phyloP scores from a whole-genome alignment of 2,888 invertebrate species.

The Mycalesis mineus region DNA sequence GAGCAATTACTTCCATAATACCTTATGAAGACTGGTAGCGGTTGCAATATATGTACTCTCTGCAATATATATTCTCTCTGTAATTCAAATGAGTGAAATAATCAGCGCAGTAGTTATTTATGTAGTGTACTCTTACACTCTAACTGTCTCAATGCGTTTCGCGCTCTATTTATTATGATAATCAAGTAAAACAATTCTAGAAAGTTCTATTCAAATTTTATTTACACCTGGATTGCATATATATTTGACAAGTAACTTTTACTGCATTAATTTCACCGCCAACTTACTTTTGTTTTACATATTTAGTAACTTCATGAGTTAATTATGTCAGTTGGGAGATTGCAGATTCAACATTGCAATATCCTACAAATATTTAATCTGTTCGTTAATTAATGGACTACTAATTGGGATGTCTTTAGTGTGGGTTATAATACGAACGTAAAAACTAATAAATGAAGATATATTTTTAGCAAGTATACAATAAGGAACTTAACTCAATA shows the following conservation, averaged over 20 bases:
- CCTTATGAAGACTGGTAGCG: constrained; percentile 20
- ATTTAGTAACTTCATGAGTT: too few species aligned
- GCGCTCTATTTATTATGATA: constrained; percentile 7
- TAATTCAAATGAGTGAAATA: constrained; percentile 17
- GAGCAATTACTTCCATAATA: constrained; percentile 34
- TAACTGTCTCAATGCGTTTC: constrained; percentile 2
- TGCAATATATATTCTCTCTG: constrained; percentile 10
- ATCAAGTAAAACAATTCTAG: constrained; percentile 1
- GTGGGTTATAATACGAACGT: too few species aligned
- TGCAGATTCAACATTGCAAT: too few species aligned
- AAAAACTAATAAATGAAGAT: too few species aligned
- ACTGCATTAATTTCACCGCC: not conserved
- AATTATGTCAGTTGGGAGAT: too few species aligned
- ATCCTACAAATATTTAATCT: too few species aligned
- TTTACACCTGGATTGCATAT: not conserved
- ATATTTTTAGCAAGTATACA: too few species aligned
- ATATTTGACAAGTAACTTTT: not conserved
- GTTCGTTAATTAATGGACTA: too few species aligned
- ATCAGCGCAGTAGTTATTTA: constrained; percentile 12
- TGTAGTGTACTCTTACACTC: constrained; percentile 10
- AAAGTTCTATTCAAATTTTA: not conserved
- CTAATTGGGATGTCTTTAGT: too few species aligned
- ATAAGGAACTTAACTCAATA: too few species aligned
- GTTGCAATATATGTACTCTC: constrained; percentile 10
- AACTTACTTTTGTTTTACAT: too few species aligned